Evolutionary conservation across 2,797 vertebrate genomes (phyloP).

Genomic region (Lepilemur septentrionalis): DNA sequence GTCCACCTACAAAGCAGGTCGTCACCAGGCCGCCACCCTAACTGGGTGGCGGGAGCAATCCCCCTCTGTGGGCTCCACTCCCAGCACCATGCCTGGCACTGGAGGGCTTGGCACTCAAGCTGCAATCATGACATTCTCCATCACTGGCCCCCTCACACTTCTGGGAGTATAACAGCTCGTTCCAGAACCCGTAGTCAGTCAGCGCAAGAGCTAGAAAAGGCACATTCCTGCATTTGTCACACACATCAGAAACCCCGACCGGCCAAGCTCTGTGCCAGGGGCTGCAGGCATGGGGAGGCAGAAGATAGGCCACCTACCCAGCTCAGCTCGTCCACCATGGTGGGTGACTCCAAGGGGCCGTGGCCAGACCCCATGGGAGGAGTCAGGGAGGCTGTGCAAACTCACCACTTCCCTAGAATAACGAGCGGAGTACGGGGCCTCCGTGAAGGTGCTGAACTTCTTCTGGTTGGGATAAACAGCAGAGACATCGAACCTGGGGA

Average conservation of each 20-base stretch:
- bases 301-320: no score
- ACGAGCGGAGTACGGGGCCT: slow-evolving; percentile 73
- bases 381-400: background rate
- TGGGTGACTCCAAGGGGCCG: background rate
- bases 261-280: background rate
- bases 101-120: background rate
- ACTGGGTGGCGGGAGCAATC: background rate
- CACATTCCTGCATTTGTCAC: background rate
- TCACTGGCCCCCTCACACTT: background rate
- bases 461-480: slow-evolving; percentile 76
- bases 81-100: background rate
- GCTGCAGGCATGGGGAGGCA: rapidly evolving
- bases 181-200: background rate
- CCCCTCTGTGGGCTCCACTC: no score
- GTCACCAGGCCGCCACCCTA: background rate
- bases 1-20: background rate
- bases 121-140: background rate
- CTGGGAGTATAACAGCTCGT: background rate
- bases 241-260: background rate
- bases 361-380: rapidly evolving
- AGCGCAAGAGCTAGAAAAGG: no score
- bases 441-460: slow-evolving; percentile 74
- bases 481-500: slow-evolving; percentile 81
- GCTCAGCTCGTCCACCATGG: background rate
- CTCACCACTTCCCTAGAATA: background rate